Conservation (phyloP, 2,113 vertebrate genomes). For the Aptenodytes forsteri region DNA sequence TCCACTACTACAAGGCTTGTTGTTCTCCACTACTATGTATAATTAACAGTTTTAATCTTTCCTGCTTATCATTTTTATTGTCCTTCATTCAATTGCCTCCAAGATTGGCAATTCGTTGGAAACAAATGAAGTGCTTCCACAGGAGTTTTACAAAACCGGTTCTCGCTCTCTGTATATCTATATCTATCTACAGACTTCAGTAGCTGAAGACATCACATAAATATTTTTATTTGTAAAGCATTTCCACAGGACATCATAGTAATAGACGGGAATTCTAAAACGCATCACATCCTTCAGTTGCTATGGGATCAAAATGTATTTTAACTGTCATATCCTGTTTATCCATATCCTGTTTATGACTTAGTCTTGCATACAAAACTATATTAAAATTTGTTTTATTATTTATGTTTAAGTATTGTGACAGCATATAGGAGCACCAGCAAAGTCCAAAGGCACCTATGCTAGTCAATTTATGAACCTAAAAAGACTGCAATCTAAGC, state of each 20-base stretch:
- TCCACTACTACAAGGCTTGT: not conserved
- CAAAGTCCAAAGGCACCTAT: not conserved
- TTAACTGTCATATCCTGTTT: not conserved
- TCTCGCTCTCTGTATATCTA: not conserved
- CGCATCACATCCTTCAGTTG: not conserved
- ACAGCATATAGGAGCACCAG: not conserved
- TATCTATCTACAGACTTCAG: not conserved
- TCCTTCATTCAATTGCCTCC: not conserved
- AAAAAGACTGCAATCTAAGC: not conserved
- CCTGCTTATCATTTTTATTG: not conserved
- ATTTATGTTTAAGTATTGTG: not conserved
- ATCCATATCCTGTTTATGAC: not conserved
- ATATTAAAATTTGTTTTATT: not conserved
- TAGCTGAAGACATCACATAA: not conserved
- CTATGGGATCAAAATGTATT: not conserved
- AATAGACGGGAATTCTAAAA: not conserved
- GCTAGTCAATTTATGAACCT: not conserved
- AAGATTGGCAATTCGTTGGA: not conserved
- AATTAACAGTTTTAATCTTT: not conserved
- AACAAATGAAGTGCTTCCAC: not conserved
- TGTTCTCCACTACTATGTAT: not conserved
- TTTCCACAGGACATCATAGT: not conserved
- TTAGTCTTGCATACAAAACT: not conserved
- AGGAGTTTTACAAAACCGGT: not conserved
- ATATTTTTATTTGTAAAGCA: not conserved